Conservation (phyloP, 1,140 invertebrate species). For the Aphelenchoides avenae region DNA sequence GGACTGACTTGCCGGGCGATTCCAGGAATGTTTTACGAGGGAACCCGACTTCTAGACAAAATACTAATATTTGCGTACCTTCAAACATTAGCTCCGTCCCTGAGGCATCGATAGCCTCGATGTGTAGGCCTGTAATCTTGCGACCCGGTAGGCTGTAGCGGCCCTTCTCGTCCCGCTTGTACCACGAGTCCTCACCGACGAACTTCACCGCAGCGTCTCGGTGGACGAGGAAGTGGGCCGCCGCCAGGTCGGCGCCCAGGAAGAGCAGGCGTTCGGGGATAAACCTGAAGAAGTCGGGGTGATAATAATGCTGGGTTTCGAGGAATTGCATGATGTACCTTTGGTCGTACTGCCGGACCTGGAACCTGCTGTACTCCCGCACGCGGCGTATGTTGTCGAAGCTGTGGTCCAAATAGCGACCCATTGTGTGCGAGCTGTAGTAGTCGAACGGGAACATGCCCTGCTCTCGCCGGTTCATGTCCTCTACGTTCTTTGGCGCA, state of each 20-base stretch:
- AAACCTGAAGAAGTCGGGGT: constrained; percentile 57
- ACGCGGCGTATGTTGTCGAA: constrained; percentile 50
- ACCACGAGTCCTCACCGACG: constrained; percentile 62
- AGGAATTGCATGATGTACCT: constrained; percentile 32
- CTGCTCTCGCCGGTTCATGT: constrained; percentile 43
- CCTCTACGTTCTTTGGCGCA: constrained; percentile 22
- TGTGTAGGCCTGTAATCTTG: constrained; percentile 61
- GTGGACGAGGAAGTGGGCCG: constrained; percentile 70
- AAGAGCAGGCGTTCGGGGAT: constrained; percentile 59
- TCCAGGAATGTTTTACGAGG: no score
- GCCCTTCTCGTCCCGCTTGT: constrained; percentile 45
- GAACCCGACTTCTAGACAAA: no score
- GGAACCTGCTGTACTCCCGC: constrained; percentile 45
- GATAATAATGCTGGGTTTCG: neutral
- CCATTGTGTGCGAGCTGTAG: constrained; percentile 40
- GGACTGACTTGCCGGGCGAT: no score
- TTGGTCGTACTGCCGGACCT: constrained; percentile 54
- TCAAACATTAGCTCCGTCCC: constrained; percentile 68
- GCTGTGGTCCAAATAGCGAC: constrained; percentile 54
- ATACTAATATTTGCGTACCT: constrained; percentile 67
- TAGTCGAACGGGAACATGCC: constrained; percentile 43
- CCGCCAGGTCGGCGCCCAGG: constrained; percentile 70
- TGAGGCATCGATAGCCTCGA: constrained; percentile 71
- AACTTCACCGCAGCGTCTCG: constrained; percentile 71
- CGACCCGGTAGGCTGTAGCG: constrained; percentile 64